phyloP scores from a whole-genome alignment of 2,888 invertebrate species.

The Chloroclystis v-ata region DNA sequence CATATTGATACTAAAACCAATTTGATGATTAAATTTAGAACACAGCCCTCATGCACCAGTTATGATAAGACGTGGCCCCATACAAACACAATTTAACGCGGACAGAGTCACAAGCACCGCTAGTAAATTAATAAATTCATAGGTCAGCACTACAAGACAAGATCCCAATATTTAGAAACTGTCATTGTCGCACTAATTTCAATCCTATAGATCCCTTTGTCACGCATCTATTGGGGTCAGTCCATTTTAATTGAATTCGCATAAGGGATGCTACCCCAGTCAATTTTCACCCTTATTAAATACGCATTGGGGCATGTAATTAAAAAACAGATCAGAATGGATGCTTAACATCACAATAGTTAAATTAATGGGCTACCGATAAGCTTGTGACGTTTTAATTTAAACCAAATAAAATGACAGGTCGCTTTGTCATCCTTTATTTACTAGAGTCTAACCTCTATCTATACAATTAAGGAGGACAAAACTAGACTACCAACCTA shows the following conservation, averaged over 20 bases:
- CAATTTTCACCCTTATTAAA: slow-evolving; percentile 67
- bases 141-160: too few relatives aligned
- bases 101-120: too few relatives aligned
- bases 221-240: neutral
- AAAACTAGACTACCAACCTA: too few relatives aligned
- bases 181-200: neutral
- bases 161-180: neutral
- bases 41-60: too few relatives aligned
- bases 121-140: too few relatives aligned
- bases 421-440: too few relatives aligned
- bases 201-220: neutral
- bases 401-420: neutral
- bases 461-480: too few relatives aligned
- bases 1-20: too few relatives aligned
- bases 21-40: too few relatives aligned
- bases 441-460: too few relatives aligned
- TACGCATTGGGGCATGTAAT: slow-evolving; percentile 59
- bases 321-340: slow-evolving; percentile 62
- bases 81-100: too few relatives aligned
- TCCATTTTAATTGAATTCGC: slow-evolving; percentile 18
- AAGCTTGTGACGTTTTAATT: slow-evolving; percentile 1
- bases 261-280: slow-evolving; percentile 34
- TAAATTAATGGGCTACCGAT: slow-evolving; percentile 42
- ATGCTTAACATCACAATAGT: slow-evolving; percentile 58
- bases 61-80: too few relatives aligned